Evolutionary conservation across 2,888 invertebrate species (phyloP).

Genomic region (Drosophila stalkeri): DNA sequence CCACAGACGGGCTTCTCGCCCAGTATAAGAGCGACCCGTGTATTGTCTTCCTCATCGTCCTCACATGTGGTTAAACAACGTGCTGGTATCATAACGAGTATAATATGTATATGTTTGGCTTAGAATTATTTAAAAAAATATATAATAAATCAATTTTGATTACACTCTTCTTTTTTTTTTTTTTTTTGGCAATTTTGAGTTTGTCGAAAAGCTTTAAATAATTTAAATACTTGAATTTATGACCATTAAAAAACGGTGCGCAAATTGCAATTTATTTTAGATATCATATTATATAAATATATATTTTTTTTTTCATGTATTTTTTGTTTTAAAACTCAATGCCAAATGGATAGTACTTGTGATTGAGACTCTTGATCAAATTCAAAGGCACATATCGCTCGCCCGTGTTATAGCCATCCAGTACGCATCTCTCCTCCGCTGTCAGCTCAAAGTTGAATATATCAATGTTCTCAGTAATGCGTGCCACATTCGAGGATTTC

Average conservation of each 20-base stretch:
- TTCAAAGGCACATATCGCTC: slow-evolving; percentile 80
- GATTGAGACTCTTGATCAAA: slow-evolving; percentile 78
- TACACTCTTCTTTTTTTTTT: too few relatives aligned
- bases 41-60: slow-evolving; percentile 50
- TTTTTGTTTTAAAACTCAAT: slow-evolving; percentile 78
- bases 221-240: neutral
- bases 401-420: slow-evolving; percentile 86
- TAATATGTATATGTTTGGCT: neutral
- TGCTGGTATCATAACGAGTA: slow-evolving; percentile 53
- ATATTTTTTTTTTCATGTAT: neutral
- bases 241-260: neutral
- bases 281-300: neutral
- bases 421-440: slow-evolving; percentile 85
- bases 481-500: slow-evolving; percentile 86
- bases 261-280: slow-evolving; percentile 18
- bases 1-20: slow-evolving; percentile 59
- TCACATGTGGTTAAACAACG: slow-evolving; percentile 52
- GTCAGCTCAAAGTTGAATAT: slow-evolving; percentile 87
- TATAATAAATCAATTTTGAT: slow-evolving; percentile 14
- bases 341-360: slow-evolving; percentile 84
- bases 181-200: slow-evolving; percentile 11
- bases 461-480: slow-evolving; percentile 86
- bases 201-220: slow-evolving; percentile 7
- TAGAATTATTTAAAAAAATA: slow-evolving; percentile 10
- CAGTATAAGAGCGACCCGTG: slow-evolving; percentile 45